Percentiles rank a stretch among this genome's conserved stretches.
Conservation (phyloP, 2,888 invertebrate species). For the Lasius platythorax region DNA sequence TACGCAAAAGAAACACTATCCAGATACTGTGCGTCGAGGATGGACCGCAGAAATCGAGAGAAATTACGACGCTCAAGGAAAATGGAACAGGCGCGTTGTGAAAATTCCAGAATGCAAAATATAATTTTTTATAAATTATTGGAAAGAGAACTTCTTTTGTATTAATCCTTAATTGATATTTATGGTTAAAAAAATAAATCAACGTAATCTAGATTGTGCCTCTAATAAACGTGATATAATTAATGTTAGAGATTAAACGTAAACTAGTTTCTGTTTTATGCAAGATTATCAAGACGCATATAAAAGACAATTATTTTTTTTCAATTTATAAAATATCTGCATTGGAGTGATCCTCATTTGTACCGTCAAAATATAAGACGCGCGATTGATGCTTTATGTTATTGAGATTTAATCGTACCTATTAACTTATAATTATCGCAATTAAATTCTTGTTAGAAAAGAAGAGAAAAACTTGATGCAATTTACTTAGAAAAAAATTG, state of each 20-base stretch:
- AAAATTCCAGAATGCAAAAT: constrained; percentile 47
- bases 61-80: constrained; percentile 59
- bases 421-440: not conserved
- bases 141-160: not conserved
- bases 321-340: not conserved
- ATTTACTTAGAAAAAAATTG: not conserved
- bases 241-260: too few relatives aligned
- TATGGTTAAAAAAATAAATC: not conserved
- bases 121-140: not conserved
- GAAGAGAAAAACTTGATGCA: not conserved
- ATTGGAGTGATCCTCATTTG: not conserved
- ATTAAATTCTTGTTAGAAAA: not conserved
- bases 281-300: not conserved
- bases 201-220: not conserved
- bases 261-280: not conserved
- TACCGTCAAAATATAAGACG: not conserved
- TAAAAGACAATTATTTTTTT: not conserved
- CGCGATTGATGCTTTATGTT: not conserved
- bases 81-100: constrained; percentile 57
- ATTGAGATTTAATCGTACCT: not conserved
- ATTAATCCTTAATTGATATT: not conserved
- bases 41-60: constrained; percentile 70
- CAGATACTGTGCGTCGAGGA: constrained; percentile 77
- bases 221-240: not conserved
- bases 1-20: constrained; percentile 81